These are phyloP conservation scores for Hyles vespertilio DNA, from an alignment of 1,140 invertebrate genomes.

Conservation along the genomic window DNA sequence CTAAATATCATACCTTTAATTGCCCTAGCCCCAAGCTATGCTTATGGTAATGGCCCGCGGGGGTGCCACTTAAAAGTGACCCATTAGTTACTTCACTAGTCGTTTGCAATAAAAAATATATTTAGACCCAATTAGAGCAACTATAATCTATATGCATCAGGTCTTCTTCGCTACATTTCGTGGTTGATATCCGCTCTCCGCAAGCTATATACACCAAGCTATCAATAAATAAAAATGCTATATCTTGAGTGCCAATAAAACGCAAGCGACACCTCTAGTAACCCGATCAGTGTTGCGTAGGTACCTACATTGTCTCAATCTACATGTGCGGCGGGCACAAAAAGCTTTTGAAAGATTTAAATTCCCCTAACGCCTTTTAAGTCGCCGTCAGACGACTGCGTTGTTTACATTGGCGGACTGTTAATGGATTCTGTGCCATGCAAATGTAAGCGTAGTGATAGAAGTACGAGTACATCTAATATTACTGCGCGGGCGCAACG, in stretches of 20 bases:
- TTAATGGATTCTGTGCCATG: constrained; percentile 45
- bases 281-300: constrained; percentile 1
- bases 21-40: no score
- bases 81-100: no score
- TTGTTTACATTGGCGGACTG: constrained; percentile 45
- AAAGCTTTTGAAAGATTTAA: constrained; percentile 34
- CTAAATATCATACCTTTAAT: no score
- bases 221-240: no score
- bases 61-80: no score
- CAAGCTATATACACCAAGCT: no score
- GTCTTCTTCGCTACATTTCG: no score
- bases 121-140: no score
- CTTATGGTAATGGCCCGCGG: no score
- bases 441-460: constrained; percentile 40
- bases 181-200: no score
- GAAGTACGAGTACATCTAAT: constrained; percentile 28
- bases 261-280: neutral
- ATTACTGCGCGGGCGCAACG: constrained; percentile 10
- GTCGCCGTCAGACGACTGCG: constrained; percentile 36
- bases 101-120: no score
- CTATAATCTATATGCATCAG: no score
- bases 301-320: constrained; percentile 33
- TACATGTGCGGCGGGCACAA: constrained; percentile 34
- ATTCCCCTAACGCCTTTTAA: constrained; percentile 45
- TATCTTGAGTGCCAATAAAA: neutral